Evolutionary conservation across 2,113 vertebrate species (phyloP).

Genomic region (Hippocampus abdominalis): DNA sequence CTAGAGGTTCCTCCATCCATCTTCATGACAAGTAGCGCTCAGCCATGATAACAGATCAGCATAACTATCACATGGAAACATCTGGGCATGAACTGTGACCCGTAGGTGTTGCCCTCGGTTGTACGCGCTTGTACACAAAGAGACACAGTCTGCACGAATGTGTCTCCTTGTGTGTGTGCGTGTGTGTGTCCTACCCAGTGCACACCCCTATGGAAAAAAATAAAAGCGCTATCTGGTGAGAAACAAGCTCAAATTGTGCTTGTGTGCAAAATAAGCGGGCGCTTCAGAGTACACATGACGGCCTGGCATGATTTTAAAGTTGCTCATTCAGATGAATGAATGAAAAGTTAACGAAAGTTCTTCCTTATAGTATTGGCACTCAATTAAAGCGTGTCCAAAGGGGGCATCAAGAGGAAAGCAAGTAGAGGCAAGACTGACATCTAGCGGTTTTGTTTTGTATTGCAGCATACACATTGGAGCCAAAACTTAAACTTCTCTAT

Average conservation of each 20-base stretch:
- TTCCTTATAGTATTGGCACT: neutral
- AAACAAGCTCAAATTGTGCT: constrained; percentile 42
- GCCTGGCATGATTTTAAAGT: neutral
- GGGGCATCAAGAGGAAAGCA: neutral
- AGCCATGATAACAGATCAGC: constrained; percentile 39
- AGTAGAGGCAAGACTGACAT: constrained; percentile 37
- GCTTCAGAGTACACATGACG: neutral
- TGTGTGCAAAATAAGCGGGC: constrained; percentile 13
- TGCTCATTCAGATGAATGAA: neutral
- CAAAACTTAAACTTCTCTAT: neutral
- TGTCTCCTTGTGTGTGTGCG: constrained; percentile 21
- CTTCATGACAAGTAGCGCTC: constrained; percentile 40
- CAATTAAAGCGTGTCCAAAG: neutral
- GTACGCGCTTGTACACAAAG: constrained; percentile 5
- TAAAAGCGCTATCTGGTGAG: constrained; percentile 55
- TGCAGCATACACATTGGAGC: neutral
- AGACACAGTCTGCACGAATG: neutral
- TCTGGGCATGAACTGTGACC: constrained; percentile 22
- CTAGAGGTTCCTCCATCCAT: constrained; percentile 27
- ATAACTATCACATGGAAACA: constrained; percentile 46
- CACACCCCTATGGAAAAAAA: constrained; percentile 65
- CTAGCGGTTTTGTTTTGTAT: constrained; percentile 47
- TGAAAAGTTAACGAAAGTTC: neutral
- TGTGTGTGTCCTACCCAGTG: constrained; percentile 14
- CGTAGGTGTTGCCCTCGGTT: constrained; percentile 14